Base-by-base conservation (phyloP, 1,140 invertebrate genomes). In the Theocolax elegans region DNA sequence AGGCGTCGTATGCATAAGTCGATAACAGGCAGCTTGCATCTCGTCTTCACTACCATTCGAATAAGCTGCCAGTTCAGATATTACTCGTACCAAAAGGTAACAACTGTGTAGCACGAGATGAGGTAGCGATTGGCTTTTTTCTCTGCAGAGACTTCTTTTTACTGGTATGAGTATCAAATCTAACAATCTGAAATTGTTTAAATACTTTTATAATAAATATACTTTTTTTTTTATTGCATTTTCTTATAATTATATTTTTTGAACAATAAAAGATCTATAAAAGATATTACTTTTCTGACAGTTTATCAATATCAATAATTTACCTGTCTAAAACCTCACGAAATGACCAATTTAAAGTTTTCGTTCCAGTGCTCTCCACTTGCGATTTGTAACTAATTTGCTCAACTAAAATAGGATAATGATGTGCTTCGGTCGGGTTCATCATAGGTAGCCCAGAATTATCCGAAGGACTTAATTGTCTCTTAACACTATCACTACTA, bases 11-110 rank as follows among this genome's bases (percentile, higher is more conserved):
- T 96, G 91, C 72, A 97, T 87, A 44, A 93, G 89, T 42, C 92
- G 84, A 1, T 91, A 90, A 75, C 89, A 90, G 7, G 85, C 86
- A 10, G 86, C 86, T 80, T 89, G 88, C 35, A 90, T 68, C 73
- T 94, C 92, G 66, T 92, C 91, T 85, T 91, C 90, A 71, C 85
- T 87, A 0, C 90, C 89, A 72, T 86, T 91, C 4, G 92, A 92
- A 75, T 94, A 92, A 60, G 92, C 91, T 0, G 95, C 92, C 48
- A 99, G 87, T 86, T 98, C 97, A 4, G 95, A 94, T 27, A 98
- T 89, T 0, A 97, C 91, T 51, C 94, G 89, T 0, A 93, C 92
- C 44, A 97, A 81, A 21, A 98, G 87, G 76, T 95, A 92, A 80
- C 95, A 97, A 74, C 95, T 94, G 83, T 94, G 93, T 65, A 92